Base-by-base conservation (phyloP, 2,888 invertebrate genomes). In the Heliconius aoede region DNA sequence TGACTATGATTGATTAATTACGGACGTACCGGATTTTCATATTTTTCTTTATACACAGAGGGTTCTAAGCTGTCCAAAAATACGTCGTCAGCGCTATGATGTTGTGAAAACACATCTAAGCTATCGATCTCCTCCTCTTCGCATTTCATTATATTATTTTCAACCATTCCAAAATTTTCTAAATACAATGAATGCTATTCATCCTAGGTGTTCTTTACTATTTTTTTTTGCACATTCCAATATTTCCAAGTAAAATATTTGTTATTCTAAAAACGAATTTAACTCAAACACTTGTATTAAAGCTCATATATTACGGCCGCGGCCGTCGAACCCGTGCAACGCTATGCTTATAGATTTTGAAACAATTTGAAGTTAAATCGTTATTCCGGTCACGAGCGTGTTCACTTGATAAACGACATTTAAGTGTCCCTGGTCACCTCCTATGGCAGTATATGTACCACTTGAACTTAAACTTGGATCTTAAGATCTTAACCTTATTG, bases 281-380 rank as follows among this genome's bases (percentile, higher is more conserved):
- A 51, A 69, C 62, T 74, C 51, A 74, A 51, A 69, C 74, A 73
- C 73, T 67, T 62, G 71, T 61, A 40, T 61, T 74, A 74, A 78
- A 67, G 40, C 76, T 21, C 55, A 65, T 62, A 72, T 73, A 71
- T 69, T 67, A 87, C 84, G 87, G 88, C 88, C 81, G 89, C 82
- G 93, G 93, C 88, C 91, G 89, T 87, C 91, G 94, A 94, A 93
- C 94, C 91, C 86, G 74, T 85, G 85, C 90, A 93, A 92, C 91
- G 89, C 90, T 91, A 92, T 92, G 92, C 91, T 90, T 88, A 89
- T 91, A 91, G 90, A 89, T 90, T 87, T 89, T 88, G 82, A 86
- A 87, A 87, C 85, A 86, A 86, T 85, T 90, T 87, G 87, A 86
- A 85, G 84, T 72, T 84, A 81, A 81, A 82, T 79, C 82, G 83